Evolutionary conservation across 2,888 invertebrate species (phyloP).

Genomic region (Nezara viridula): DNA sequence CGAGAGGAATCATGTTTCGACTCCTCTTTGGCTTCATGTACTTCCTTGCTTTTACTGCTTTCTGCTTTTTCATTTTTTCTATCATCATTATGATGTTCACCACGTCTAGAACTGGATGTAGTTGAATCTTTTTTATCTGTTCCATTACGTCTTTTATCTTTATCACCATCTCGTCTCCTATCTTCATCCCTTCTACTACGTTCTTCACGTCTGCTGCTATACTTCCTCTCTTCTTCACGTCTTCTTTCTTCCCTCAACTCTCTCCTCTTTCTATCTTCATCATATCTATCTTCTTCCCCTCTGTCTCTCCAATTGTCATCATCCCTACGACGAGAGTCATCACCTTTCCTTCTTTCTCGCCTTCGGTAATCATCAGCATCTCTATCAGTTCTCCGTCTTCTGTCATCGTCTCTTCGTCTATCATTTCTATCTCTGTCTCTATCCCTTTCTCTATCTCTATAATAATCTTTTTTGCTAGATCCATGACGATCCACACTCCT

Average conservation of each 20-base stretch:
- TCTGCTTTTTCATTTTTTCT: conserved; percentile 52
- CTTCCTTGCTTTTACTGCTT: conserved; percentile 52
- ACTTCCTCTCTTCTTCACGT: conserved; percentile 70
- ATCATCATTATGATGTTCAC: conserved; percentile 58
- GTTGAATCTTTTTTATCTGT: conserved; percentile 71
- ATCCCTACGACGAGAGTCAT: conserved; percentile 55
- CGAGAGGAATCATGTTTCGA: conserved; percentile 22
- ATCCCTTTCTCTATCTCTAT: conserved; percentile 59
- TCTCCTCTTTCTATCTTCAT: conserved; percentile 67
- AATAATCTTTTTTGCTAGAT: conserved; percentile 56
- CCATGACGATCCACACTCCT: conserved; percentile 57
- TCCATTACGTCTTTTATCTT: conserved; percentile 65
- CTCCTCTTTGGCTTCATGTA: conserved; percentile 50
- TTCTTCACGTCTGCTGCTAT: conserved; percentile 31
- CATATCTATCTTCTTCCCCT: conserved; percentile 57
- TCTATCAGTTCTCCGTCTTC: conserved; percentile 56
- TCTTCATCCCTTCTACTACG: conserved; percentile 69
- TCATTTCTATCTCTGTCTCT: conserved; percentile 67
- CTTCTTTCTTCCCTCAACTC: conserved; percentile 69
- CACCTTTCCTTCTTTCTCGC: conserved; percentile 53
- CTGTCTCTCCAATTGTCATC: conserved; percentile 56
- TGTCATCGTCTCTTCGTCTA: conserved; percentile 58
- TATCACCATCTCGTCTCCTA: conserved; percentile 71
- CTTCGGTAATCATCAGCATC: conserved; percentile 51
- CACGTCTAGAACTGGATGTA: conserved; percentile 61